Evolutionary conservation across 2,888 invertebrate species (phyloP).

Genomic region (Heliconius cydno): DNA sequence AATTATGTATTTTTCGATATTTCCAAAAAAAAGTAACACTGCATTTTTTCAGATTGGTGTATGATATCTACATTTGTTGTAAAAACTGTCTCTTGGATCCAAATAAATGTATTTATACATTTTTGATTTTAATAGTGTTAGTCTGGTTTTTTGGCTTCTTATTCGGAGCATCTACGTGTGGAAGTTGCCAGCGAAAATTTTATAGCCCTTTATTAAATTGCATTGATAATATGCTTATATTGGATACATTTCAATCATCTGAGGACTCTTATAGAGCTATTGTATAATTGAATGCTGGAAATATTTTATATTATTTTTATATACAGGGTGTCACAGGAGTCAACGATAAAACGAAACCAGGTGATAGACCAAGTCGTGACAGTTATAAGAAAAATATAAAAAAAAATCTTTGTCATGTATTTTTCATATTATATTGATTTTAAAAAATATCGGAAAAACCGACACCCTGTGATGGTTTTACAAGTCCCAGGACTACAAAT

Average conservation of each 20-base stretch:
- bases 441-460: too few relatives aligned
- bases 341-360: too few relatives aligned
- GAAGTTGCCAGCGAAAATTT: slow-evolving; percentile 65
- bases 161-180: slow-evolving; percentile 72
- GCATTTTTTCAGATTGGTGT: slow-evolving; percentile 66
- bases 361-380: too few relatives aligned
- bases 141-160: slow-evolving; percentile 65
- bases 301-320: not conserved
- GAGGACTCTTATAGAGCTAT: slow-evolving; percentile 64
- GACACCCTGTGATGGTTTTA: too few relatives aligned
- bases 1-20: not conserved
- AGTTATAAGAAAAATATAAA: too few relatives aligned
- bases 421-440: too few relatives aligned
- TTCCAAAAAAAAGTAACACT: not conserved
- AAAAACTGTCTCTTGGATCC: slow-evolving; percentile 60
- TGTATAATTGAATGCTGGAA: slow-evolving; percentile 43
- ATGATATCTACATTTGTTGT: slow-evolving; percentile 64
- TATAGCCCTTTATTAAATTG: slow-evolving; percentile 72
- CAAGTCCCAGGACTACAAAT: too few relatives aligned
- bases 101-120: slow-evolving; percentile 58
- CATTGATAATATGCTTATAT: slow-evolving; percentile 68
- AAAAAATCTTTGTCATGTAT: too few relatives aligned
- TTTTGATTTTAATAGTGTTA: slow-evolving; percentile 54
- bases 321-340: too few relatives aligned
- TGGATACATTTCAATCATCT: slow-evolving; percentile 55